These are phyloP conservation scores for Trichechus manatus DNA, from an alignment of 2,113 vertebrate species.

Conservation along the genomic window DNA sequence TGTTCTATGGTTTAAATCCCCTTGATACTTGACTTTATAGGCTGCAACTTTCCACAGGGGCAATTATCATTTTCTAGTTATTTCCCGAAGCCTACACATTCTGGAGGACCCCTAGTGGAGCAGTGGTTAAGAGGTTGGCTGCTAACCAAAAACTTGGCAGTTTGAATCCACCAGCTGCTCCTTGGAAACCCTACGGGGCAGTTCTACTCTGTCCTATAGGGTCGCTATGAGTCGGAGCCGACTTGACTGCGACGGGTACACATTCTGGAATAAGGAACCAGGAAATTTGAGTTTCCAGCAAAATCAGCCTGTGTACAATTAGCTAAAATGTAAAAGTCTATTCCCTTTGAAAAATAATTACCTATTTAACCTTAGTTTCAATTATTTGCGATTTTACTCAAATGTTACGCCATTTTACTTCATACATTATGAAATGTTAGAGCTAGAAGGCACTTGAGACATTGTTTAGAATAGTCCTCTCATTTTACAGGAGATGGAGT, in stretches of 20 bases:
- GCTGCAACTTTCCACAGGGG: background rate
- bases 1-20: background rate
- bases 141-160: too few relatives aligned
- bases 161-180: too few relatives aligned
- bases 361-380: background rate
- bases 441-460: constrained; percentile 3
- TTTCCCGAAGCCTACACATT: background rate
- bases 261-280: constrained; percentile 32
- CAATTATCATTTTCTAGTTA: constrained; percentile 41
- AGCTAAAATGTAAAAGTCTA: constrained; percentile 28
- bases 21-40: constrained; percentile 18
- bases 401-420: background rate
- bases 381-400: background rate
- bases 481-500: background rate
- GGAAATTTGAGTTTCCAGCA: constrained; percentile 41
- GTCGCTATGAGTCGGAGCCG: too few relatives aligned
- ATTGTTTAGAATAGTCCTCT: background rate
- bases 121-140: too few relatives aligned
- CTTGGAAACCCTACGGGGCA: too few relatives aligned
- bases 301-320: constrained; percentile 17
- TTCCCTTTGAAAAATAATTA: constrained; percentile 35
- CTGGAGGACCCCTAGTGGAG: too few relatives aligned
- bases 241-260: background rate
- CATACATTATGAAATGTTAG: constrained; percentile 22
- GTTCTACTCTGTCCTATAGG: too few relatives aligned